These are phyloP conservation scores for Trachurus trachurus DNA, from an alignment of 2,797 vertebrate species.

Conservation along the genomic window DNA sequence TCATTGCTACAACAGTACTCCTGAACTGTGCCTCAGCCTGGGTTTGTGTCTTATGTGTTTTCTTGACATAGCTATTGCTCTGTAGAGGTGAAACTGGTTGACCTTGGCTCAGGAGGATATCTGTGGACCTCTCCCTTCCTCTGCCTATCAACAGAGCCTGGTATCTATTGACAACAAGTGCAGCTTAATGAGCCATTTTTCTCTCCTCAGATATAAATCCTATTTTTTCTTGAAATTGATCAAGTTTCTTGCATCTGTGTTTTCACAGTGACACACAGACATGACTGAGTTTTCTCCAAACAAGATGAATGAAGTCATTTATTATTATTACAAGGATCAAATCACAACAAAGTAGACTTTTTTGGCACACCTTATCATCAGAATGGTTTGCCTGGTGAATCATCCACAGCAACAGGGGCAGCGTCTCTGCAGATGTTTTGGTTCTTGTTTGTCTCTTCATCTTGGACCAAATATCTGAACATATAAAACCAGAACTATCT, in stretches of 20 bases:
- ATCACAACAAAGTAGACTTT: background rate
- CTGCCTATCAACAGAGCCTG: background rate
- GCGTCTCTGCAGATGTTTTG: background rate
- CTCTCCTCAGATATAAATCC: background rate
- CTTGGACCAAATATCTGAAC: background rate
- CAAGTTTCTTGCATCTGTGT: background rate
- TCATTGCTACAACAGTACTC: too few relatives aligned
- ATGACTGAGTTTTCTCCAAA: background rate
- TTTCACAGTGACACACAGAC: background rate
- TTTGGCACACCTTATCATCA: background rate
- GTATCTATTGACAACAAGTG: conserved; percentile 9
- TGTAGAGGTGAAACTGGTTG: conserved; percentile 1
- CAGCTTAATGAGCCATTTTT: background rate
- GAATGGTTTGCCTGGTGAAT: background rate
- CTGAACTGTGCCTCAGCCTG: too few relatives aligned
- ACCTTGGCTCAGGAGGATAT: conserved; percentile 15
- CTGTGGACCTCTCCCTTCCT: conserved; percentile 2
- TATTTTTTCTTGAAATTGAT: background rate
- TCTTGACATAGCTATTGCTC: too few relatives aligned
- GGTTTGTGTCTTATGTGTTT: too few relatives aligned
- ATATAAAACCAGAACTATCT: background rate
- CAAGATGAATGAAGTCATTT: background rate
- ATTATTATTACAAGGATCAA: background rate
- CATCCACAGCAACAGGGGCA: background rate
- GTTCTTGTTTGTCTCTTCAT: background rate